phyloP scores from a whole-genome alignment of 2,888 invertebrate genomes.

The Tipula confusa region DNA sequence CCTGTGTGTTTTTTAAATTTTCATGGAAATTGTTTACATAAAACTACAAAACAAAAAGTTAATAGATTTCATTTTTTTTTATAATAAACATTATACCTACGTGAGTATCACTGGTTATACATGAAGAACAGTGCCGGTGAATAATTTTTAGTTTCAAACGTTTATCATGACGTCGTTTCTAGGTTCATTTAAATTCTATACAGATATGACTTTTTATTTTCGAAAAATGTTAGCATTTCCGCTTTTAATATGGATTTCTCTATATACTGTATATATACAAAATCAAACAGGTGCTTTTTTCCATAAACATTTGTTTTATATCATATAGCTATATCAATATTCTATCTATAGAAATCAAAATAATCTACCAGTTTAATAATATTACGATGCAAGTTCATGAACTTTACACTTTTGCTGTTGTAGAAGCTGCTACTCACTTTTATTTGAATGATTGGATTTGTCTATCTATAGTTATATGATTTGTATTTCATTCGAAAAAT shows the following conservation, averaged over 20 bases:
- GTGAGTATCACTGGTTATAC: neutral
- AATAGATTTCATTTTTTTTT: neutral
- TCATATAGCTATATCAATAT: neutral
- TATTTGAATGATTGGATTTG: neutral
- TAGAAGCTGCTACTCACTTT: neutral
- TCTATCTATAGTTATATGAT: neutral
- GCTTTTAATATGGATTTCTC: neutral
- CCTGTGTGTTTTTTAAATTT: neutral
- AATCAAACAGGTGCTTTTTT: neutral
- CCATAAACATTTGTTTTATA: neutral
- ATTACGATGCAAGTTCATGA: neutral
- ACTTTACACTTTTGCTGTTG: neutral
- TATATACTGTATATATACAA: neutral
- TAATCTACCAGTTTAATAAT: neutral
- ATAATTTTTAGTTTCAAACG: neutral
- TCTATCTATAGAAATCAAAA: neutral
- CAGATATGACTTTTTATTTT: neutral
- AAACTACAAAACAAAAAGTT: neutral
- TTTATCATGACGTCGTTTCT: neutral
- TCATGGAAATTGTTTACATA: neutral
- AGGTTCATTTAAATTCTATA: neutral
- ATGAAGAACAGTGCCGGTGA: neutral
- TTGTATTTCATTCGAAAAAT: neutral
- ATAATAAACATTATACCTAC: neutral
- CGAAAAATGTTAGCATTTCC: slow-evolving; percentile 25